These are phyloP conservation scores for Quiscalus mexicanus DNA, from an alignment of 2,113 vertebrate genomes.

Conservation along the genomic window DNA sequence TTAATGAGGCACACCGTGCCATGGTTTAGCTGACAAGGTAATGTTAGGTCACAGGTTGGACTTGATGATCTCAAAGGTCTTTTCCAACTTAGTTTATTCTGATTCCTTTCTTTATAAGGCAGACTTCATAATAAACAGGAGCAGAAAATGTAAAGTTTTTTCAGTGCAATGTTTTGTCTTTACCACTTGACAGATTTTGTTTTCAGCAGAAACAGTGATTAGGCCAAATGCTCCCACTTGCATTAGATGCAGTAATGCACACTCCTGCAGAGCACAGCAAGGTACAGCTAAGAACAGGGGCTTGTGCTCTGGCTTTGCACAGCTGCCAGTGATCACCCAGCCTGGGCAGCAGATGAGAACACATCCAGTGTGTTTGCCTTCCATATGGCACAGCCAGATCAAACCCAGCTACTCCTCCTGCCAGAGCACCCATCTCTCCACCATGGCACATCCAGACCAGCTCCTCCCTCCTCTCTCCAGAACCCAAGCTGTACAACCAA, in stretches of 20 bases:
- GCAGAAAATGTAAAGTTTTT: not conserved
- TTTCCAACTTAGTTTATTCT: not conserved
- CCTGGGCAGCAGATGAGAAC: not conserved
- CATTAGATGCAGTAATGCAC: not conserved
- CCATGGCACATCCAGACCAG: fast-evolving
- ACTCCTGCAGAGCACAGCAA: not conserved
- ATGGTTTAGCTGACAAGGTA: not conserved
- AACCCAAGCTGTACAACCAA: not conserved
- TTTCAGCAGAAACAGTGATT: not conserved
- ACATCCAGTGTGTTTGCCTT: not conserved
- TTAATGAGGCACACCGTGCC: not conserved
- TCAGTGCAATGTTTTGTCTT: not conserved
- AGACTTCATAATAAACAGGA: not conserved
- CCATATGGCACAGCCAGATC: fast-evolving
- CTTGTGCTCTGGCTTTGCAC: not conserved
- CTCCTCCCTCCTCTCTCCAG: not conserved
- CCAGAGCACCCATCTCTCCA: not conserved
- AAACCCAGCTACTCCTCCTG: fast-evolving
- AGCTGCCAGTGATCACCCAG: not conserved
- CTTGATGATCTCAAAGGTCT: not conserved
- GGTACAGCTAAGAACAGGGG: not conserved
- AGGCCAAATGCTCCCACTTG: not conserved
- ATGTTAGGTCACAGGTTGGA: not conserved
- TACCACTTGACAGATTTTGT: not conserved
- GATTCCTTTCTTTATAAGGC: not conserved